Base-by-base conservation (phyloP, 2,113 vertebrate species). In the Saccopteryx leptura region DNA sequence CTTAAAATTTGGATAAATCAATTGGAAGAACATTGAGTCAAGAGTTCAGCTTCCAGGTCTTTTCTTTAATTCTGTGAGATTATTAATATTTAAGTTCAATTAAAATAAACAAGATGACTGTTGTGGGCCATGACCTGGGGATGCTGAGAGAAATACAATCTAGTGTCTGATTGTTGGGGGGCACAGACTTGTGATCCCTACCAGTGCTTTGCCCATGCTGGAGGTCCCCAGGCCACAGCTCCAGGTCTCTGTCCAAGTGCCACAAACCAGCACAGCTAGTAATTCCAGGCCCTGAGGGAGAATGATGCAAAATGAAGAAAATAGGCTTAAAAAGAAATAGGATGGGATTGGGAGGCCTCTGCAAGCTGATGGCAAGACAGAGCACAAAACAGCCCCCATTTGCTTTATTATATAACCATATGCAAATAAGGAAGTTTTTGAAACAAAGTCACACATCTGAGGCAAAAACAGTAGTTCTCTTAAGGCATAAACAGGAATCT, bases 201-300 rank as follows among this genome's bases (percentile, higher is more conserved):
- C 28, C 4, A 0, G 5, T 12, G 7, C 6, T 71, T 0, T 2
- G 12, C 21, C 72, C 17, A 46, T 14, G 39, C 46, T 23, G 19
- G 13, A n/a, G 19, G 28, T 21, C 26, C 26, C 24, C 26, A 13
- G 26, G 3, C 52, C 1, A 28, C 7, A 31, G 5, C 28, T 75
- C 4, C 8, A 26, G 52, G 31, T 76, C 21, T 72, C 21, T 74
- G 15, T 80, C 39, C 39, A 39, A 39, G 39, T 39, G 39, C 39
- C 39, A 39, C 39, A 39, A 39, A 39, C 39, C 39, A 39, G 39
- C 39, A 39, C 39, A 39, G 39, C 39, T 39, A 39, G 39, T 39
- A 39, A 39, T 39, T 3, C 39, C 39, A 39, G 39, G 39, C 3
- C 39, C 39, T 39, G 39, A 39, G 39, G 39, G 39, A 39, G 39